A percentile compares a stretch with the other conserved stretches of the same genome.
Evolutionary conservation across 2,888 invertebrate species (phyloP).

Genomic region (Vannuccia rotundouncinata): DNA sequence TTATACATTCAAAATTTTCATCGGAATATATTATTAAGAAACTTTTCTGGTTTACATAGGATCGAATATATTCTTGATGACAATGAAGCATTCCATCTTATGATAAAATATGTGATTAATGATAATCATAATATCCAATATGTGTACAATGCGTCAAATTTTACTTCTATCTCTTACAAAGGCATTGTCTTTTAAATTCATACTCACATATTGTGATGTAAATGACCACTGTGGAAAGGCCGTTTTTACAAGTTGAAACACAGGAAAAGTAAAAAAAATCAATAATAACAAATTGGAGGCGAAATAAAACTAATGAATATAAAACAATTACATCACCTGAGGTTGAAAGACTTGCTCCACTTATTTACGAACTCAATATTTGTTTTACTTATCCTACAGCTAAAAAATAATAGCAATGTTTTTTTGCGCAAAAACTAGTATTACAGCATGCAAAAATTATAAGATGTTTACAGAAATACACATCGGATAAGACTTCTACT

Average conservation of each 20-base stretch:
- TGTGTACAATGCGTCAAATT: neutral
- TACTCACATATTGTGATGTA: too few species aligned
- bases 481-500: too few species aligned
- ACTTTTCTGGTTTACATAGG: too few species aligned
- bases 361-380: constrained; percentile 15
- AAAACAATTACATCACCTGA: constrained; percentile 18
- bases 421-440: neutral
- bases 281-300: constrained; percentile 4
- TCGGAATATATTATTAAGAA: too few species aligned
- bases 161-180: neutral
- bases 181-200: too few species aligned
- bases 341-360: constrained; percentile 21
- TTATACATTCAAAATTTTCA: too few species aligned
- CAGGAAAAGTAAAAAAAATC: neutral
- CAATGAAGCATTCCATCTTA: too few species aligned
- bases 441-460: neutral
- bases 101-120: too few species aligned
- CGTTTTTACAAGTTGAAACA: neutral
- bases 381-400: constrained; percentile 9
- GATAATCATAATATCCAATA: too few species aligned
- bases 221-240: neutral
- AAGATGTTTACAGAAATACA: too few species aligned
- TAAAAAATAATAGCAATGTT: neutral
- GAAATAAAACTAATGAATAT: neutral
- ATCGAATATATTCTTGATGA: too few species aligned